These are phyloP conservation scores for Drosophila rhopaloa DNA, from an alignment of 1,140 invertebrate genomes.

Conservation along the genomic window DNA sequence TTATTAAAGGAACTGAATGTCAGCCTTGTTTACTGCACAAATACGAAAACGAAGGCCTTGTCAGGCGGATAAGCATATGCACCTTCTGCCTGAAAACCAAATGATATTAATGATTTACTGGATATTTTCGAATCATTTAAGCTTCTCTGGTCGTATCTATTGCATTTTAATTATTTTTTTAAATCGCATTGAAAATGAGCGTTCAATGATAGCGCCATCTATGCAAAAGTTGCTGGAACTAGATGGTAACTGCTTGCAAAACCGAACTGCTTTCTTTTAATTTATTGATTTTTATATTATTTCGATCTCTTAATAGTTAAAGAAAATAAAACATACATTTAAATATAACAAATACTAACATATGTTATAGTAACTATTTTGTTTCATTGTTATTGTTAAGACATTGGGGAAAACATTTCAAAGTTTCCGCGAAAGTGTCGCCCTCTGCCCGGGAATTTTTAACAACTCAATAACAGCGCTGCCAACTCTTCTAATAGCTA, in stretches of 20 bases:
- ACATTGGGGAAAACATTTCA: no score
- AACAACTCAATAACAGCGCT: background rate
- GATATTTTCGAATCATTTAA: background rate
- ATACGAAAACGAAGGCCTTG: slow-evolving; percentile 4
- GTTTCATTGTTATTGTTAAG: no score
- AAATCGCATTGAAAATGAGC: background rate
- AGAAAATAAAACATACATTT: background rate
- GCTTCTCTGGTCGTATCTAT: slow-evolving; percentile 18
- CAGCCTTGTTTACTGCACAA: slow-evolving; percentile 63
- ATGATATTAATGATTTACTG: background rate
- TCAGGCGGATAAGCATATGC: slow-evolving; percentile 58
- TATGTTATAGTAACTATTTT: no score
- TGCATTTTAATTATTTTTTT: slow-evolving; percentile 12
- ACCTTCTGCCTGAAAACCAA: slow-evolving; percentile 61
- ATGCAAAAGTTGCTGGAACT: background rate
- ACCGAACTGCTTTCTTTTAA: background rate
- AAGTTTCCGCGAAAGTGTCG: background rate
- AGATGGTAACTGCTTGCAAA: background rate
- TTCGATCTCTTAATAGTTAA: background rate
- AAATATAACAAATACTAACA: background rate
- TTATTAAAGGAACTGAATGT: slow-evolving; percentile 50
- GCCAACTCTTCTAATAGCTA: no score
- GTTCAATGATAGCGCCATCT: background rate
- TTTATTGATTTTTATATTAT: background rate
- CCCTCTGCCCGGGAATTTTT: background rate